These are phyloP conservation scores for Drosophila kambysellisi DNA, from an alignment of 2,888 invertebrate genomes.

Conservation along the genomic window DNA sequence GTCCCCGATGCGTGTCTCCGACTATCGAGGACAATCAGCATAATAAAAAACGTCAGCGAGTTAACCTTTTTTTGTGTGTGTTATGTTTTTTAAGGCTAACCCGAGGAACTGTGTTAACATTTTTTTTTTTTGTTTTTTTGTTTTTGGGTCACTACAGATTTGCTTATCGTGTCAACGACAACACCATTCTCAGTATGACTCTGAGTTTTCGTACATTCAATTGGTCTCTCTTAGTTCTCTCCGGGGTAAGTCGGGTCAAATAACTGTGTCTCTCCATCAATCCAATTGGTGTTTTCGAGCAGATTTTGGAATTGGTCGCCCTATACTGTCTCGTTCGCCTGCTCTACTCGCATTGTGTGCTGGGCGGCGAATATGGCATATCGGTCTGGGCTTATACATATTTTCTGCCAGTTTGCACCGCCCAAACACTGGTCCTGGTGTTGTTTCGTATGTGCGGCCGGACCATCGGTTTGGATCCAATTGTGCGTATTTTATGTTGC, in stretches of 20 bases:
- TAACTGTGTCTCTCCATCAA: no score
- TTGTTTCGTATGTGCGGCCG: conserved; percentile 40
- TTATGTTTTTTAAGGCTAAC: neutral
- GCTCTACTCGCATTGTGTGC: conserved; percentile 51
- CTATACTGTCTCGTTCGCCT: conserved; percentile 30
- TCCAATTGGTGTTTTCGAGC: neutral
- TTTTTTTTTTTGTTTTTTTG: neutral
- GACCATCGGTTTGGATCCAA: conserved; percentile 69
- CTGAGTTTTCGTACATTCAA: conserved; percentile 54
- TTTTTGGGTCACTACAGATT: conserved; percentile 35
- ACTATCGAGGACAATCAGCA: conserved; percentile 56
- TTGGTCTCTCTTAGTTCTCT: conserved; percentile 40
- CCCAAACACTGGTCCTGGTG: conserved; percentile 38
- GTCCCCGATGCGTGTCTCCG: conserved; percentile 20
- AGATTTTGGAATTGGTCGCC: conserved; percentile 55
- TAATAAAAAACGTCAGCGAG: conserved; percentile 42
- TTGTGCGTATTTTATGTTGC: conserved; percentile 47
- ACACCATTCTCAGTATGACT: conserved; percentile 53
- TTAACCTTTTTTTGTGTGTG: conserved; percentile 47
- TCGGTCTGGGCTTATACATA: conserved; percentile 43
- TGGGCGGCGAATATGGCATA: conserved; percentile 52
- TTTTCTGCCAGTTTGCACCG: conserved; percentile 50
- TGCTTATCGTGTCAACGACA: conserved; percentile 57
- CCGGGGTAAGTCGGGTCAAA: conserved; percentile 53
- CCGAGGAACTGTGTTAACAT: conserved; percentile 2